Conservation (phyloP, 2,797 vertebrate species). For the Liasis olivaceus region DNA sequence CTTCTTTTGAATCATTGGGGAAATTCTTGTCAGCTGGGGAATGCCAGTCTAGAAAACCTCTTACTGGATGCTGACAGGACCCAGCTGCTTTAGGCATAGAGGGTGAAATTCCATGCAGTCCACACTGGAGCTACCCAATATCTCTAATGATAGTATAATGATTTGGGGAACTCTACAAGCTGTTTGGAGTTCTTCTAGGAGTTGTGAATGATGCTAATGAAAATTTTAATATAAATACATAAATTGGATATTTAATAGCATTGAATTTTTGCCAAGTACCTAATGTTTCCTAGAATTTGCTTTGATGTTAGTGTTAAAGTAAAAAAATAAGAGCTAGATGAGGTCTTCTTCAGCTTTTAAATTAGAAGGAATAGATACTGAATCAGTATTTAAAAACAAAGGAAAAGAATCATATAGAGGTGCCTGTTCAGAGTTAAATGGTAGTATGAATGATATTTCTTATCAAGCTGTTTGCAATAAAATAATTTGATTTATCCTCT, state of each 20-base stretch:
- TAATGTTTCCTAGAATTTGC: neutral
- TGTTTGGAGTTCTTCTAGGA: neutral
- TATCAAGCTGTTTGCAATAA: slow-evolving; percentile 61
- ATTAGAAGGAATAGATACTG: neutral
- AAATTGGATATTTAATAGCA: neutral
- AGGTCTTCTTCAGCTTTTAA: neutral
- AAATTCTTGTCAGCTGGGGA: neutral
- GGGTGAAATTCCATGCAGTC: neutral
- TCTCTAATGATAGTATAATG: neutral
- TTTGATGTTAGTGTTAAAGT: slow-evolving; percentile 18
- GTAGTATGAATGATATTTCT: slow-evolving; percentile 53
- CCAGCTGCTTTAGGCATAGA: neutral
- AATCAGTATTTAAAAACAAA: slow-evolving; percentile 31
- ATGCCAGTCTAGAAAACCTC: neutral
- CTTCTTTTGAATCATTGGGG: neutral
- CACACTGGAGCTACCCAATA: neutral
- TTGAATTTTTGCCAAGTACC: neutral
- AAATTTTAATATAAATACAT: neutral
- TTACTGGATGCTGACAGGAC: neutral
- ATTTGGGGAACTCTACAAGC: neutral
- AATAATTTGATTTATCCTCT: slow-evolving; percentile 67
- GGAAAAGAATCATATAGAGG: slow-evolving; percentile 27
- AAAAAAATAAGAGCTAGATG: slow-evolving; percentile 2
- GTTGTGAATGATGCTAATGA: neutral
- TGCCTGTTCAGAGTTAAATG: slow-evolving; percentile 50